Evolutionary conservation across 2,888 invertebrate species (phyloP), one percentile per base, ranked within the genome.

Genomic region (Eupeodes latifasciatus): DNA sequence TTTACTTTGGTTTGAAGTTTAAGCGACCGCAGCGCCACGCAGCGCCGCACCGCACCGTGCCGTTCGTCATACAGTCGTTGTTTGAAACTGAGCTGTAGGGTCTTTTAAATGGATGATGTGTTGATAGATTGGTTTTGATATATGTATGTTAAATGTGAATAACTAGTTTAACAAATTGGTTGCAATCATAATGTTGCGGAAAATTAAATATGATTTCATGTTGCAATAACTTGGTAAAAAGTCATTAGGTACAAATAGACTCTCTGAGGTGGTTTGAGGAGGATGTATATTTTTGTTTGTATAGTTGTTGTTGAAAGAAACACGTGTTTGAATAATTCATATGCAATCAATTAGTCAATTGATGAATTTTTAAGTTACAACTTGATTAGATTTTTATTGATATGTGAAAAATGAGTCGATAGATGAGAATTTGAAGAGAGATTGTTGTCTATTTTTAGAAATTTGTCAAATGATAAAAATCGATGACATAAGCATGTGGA

Each of bases 51-150:
- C 1, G 34, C 3, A 1, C 6, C 2, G 27, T 1, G 12, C 12
- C 47, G n/a, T 27, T 27, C 27, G 27, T 27, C 3, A 2, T 2
- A 27, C 27, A 27, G 27, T 27, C 27, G 27, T 27, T 27, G 27
- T 27, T 27, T 27, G n/a, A 34, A 14, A 59, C 59, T 36, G 4
- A 14, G 59, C 14, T 57, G 27, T 16, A 16, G 5, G 49, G 77
- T 74, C 53, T 55, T 66, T 88, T 55, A 72, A 74, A 78, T 78
- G 78, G 69, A 88, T 85, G 77, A 81, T 81, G 88, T 88, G 88
- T 81, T 88, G 88, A 88, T 78, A 66, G 84, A 84, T 84, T 74
- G 66, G 19, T 40, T 19, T 47, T 59, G 49, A 66, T 64, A 76
- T 69, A 59, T 14, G 34, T 57, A 55, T 55, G 53, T 19, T 40